phyloP scores from a whole-genome alignment of 2,113 vertebrate genomes.

The Percopsis transmontana region DNA sequence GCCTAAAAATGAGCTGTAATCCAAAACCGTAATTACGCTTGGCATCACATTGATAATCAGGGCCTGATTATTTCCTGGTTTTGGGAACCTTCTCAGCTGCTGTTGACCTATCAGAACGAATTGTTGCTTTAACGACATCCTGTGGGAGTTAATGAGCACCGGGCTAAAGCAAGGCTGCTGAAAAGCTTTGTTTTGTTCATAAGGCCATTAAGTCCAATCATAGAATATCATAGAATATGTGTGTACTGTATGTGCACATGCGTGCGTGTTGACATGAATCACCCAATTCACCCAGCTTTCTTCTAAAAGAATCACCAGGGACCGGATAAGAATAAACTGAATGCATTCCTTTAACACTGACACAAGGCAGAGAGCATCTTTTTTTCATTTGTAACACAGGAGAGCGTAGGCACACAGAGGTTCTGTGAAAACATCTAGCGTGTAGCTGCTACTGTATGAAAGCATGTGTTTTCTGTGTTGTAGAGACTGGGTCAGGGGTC shows the following conservation, averaged over 20 bases:
- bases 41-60: constrained; percentile 63
- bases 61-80: constrained; percentile 68
- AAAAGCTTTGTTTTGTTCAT: constrained; percentile 64
- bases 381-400: not conserved
- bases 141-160: constrained; percentile 63
- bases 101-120: constrained; percentile 60
- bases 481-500: constrained; percentile 37
- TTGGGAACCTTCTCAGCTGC: constrained; percentile 67
- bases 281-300: not conserved
- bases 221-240: constrained; percentile 38
- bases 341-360: constrained; percentile 41
- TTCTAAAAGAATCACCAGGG: constrained; percentile 15
- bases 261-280: not conserved
- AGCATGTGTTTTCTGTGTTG: constrained; percentile 58
- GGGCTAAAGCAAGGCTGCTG: constrained; percentile 26
- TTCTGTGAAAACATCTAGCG: constrained; percentile 51
- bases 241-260: not conserved
- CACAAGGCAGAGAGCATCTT: constrained; percentile 4
- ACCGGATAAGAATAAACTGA: constrained; percentile 34
- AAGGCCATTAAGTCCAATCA: constrained; percentile 62
- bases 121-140: constrained; percentile 64
- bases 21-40: constrained; percentile 44
- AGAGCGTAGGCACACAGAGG: constrained; percentile 18
- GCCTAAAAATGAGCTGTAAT: not conserved
- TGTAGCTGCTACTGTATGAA: constrained; percentile 58